Evolutionary conservation across 1,140 invertebrate species (phyloP).

Genomic region (Neuroterus valhalla): DNA sequence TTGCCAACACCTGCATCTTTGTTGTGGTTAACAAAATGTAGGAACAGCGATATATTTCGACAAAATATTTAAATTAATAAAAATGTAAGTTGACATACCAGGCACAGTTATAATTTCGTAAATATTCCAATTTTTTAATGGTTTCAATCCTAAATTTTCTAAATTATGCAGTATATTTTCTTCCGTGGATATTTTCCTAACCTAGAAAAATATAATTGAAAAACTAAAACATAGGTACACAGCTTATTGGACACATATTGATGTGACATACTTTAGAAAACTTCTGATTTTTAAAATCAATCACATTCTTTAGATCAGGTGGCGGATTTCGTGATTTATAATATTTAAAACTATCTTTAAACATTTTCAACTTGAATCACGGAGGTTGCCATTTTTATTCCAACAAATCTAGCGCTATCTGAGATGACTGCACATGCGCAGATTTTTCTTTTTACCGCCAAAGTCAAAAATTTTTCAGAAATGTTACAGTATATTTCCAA

Average conservation of each 20-base stretch:
- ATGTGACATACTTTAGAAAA: conserved; percentile 47
- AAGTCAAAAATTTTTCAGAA: too few species aligned
- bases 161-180: conserved; percentile 41
- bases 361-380: conserved; percentile 65
- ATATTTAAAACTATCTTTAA: conserved; percentile 78
- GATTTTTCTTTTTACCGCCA: too few species aligned
- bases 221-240: conserved; percentile 25
- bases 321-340: conserved; percentile 75
- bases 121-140: conserved; percentile 76
- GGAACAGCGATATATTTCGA: too few species aligned
- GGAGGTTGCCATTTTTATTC: conserved; percentile 10
- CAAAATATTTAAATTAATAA: too few species aligned
- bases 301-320: conserved; percentile 74
- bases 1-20: too few species aligned
- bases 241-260: conserved; percentile 14
- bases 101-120: conserved; percentile 77
- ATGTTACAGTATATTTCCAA: too few species aligned
- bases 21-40: too few species aligned
- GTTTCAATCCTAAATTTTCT: conserved; percentile 72
- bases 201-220: conserved; percentile 54
- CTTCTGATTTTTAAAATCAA: conserved; percentile 69
- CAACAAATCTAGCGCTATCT: too few species aligned
- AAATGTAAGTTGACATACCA: conserved; percentile 61
- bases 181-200: conserved; percentile 51
- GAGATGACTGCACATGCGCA: too few species aligned